These are phyloP conservation scores for Drosophila arizonae DNA, from an alignment of 1,140 invertebrate genomes.

Conservation along the genomic window DNA sequence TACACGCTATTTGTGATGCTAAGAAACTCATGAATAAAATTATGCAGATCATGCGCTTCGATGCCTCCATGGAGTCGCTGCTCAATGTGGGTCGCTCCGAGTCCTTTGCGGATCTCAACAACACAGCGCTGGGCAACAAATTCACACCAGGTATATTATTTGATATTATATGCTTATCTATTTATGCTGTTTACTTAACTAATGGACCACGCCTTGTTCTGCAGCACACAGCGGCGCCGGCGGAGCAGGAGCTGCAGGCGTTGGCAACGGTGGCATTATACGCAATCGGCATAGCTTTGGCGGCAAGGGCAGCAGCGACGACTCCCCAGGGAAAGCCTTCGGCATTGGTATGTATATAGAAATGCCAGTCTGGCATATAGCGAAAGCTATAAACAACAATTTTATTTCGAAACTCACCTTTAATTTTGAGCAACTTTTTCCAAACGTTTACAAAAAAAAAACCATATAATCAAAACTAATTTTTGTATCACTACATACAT, in stretches of 20 bases:
- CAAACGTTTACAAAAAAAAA: constrained; percentile 24
- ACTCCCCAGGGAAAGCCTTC: constrained; percentile 86
- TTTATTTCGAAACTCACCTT: constrained; percentile 63
- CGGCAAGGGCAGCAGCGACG: constrained; percentile 77
- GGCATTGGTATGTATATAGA: constrained; percentile 88
- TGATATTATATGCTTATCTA: background rate
- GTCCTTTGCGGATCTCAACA: constrained; percentile 91
- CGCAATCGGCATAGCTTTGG: constrained; percentile 80
- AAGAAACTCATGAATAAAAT: constrained; percentile 80
- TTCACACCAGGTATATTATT: constrained; percentile 63
- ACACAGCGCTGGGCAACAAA: constrained; percentile 75
- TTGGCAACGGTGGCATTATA: constrained; percentile 44
- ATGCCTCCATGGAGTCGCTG: constrained; percentile 89
- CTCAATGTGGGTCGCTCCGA: constrained; percentile 89
- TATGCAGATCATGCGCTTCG: constrained; percentile 90
- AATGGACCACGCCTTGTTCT: constrained; percentile 13
- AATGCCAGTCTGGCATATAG: constrained; percentile 6
- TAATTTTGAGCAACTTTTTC: constrained; percentile 65
- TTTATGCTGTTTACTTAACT: constrained; percentile 8
- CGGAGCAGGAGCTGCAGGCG: constrained; percentile 29
- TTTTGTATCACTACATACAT: constrained; percentile 53
- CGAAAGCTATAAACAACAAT: constrained; percentile 9
- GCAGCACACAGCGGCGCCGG: constrained; percentile 51
- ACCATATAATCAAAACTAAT: constrained; percentile 48
- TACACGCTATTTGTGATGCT: constrained; percentile 59